Evolutionary conservation across 2,888 invertebrate genomes (phyloP).

Genomic region (Protodeltote pygarga): DNA sequence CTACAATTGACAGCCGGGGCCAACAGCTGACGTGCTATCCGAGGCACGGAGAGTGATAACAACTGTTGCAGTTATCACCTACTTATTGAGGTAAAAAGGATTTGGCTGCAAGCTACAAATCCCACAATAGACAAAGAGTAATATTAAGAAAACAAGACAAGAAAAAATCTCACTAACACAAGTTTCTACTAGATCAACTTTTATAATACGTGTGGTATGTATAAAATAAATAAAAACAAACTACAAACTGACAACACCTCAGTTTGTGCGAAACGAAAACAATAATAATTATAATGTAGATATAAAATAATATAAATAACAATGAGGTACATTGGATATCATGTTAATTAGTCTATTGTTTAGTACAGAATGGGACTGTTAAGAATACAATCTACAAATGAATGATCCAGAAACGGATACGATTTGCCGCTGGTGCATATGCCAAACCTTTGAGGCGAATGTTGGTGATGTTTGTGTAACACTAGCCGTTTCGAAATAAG

Average conservation of each 20-base stretch:
- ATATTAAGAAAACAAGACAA: no score
- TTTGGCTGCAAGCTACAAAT: no score
- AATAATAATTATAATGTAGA: constrained; percentile 44
- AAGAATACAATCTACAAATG: constrained; percentile 36
- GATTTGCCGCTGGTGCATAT: neutral
- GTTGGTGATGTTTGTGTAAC: neutral
- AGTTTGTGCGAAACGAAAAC: constrained; percentile 26
- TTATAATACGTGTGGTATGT: constrained; percentile 9
- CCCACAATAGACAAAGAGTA: no score
- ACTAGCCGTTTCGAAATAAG: neutral
- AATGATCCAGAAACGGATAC: constrained; percentile 44
- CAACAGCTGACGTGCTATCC: no score
- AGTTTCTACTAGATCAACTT: no score
- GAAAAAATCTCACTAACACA: no score
- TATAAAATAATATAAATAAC: constrained; percentile 57
- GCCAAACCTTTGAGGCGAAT: constrained; percentile 2
- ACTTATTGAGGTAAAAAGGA: no score
- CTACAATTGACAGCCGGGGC: no score
- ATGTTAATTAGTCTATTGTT: constrained; percentile 71
- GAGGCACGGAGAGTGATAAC: no score
- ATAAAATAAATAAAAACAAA: constrained; percentile 15
- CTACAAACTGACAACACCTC: constrained; percentile 21
- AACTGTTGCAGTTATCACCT: no score
- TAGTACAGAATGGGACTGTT: constrained; percentile 30
- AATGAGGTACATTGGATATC: constrained; percentile 63